Conservation (phyloP, 2,113 vertebrate species). For the Lasiurus borealis region DNA sequence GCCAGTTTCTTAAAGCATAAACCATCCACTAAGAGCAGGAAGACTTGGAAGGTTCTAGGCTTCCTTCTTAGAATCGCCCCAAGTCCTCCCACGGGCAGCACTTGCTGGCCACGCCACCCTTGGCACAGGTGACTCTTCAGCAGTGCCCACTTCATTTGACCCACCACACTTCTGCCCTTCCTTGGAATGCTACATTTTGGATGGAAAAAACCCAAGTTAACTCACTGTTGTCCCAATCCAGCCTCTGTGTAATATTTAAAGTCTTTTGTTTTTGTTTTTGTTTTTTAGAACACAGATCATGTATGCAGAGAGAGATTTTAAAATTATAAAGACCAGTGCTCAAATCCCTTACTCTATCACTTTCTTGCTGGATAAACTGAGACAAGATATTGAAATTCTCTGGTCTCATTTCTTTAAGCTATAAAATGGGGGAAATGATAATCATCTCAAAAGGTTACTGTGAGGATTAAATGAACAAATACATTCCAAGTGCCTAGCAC, state of each 20-base stretch:
- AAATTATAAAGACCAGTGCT: not conserved
- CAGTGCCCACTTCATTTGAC: not conserved
- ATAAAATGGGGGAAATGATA: not conserved
- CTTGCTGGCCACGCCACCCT: not conserved
- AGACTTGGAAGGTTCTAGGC: not conserved
- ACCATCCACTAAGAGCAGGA: not conserved
- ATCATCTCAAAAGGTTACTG: not conserved
- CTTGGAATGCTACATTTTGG: not conserved
- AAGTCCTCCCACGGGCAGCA: accelerated
- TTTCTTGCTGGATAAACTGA: not conserved
- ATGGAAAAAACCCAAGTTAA: not conserved
- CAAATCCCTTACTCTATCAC: not conserved
- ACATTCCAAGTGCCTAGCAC: not conserved
- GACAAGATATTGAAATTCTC: not conserved
- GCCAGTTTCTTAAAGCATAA: not conserved
- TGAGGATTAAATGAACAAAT: not conserved
- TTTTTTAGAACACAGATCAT: not conserved
- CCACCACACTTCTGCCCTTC: not conserved
- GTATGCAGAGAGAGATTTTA: not conserved
- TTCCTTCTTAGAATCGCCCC: not conserved
- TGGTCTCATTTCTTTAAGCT: not conserved
- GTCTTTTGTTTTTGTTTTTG: not conserved
- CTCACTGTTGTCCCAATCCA: not conserved
- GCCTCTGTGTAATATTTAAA: not conserved
- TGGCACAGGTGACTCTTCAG: accelerated